Base-by-base conservation (phyloP, 2,113 vertebrate species). In the Pavo muticus region DNA sequence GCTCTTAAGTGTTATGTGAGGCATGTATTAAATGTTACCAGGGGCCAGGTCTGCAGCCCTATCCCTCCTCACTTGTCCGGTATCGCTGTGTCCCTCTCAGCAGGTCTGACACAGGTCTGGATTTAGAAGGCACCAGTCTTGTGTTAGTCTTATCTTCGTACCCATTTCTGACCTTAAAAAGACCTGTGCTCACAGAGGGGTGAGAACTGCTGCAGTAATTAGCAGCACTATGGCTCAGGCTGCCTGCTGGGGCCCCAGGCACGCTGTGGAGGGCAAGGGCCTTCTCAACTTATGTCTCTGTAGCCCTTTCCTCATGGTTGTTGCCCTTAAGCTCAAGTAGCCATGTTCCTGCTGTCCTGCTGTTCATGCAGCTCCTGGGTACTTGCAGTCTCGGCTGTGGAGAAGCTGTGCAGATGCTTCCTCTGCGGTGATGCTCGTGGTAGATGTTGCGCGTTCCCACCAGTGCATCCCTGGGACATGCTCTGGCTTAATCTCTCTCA, bases 1-100 rank as follows among this genome's bases (percentile, higher is more conserved):
- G 73, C 61, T 92, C 93, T 93, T 90, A 89, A 78, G 86, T 95
- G 78, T 92, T 94, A 90, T 91, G 79, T 95, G 91, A 65, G 75
- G 18, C 44, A 30, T 14, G 52, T 93, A 47, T 95, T 96, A 96
- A 87, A n/a, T 81, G 78, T 88, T 90, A 81, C 75, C 42, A 39
- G 83, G 60, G 85, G 52, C 78, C 65, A 69, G 56, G 56, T 75
- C 64, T 91, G 80, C 81, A 74, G 73, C 67, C 56, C 76, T 54
- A 81, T 80, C 35, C 83, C 59, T 72, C 35, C 17, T 91, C 54
- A 42, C 81, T 90, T 64, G 19, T 18, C 74, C 2, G 2, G 6
- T 88, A 39, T 88, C 5, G 0, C 76, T 85, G 35, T 61, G 45
- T 91, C 42, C 32, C 27, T 85, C 59, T 86, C 81, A 84, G 59